Base-by-base conservation (phyloP, 2,888 invertebrate species). In the Cynaeus angustus region DNA sequence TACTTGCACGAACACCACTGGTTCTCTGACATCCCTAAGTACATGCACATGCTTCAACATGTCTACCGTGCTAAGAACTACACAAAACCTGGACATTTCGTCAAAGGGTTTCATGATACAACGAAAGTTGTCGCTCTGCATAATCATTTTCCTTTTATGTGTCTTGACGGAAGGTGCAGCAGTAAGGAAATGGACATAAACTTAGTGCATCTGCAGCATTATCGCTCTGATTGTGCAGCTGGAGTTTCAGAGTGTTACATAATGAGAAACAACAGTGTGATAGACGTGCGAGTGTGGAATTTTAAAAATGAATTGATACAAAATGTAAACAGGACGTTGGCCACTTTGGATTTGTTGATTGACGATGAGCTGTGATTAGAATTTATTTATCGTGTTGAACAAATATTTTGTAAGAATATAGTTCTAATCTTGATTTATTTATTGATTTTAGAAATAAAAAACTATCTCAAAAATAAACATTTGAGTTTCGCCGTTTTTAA, bases 1-100 rank as follows among this genome's bases (percentile, higher is more conserved):
- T 55, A 61, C 16, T 12, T 30, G 4, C 68, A 66, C 12, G n/a
- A 58, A 10, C 66, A 69, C 21, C 38, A 43, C 4, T 72, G 62
- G 55, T 72, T 70, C 7, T 16, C 52, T 4, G 66, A 43, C 14
- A 66, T 71, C 14, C 71, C 68, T 12, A 41, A 28, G 28, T 56
- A 72, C 33, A 66, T 72, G 66, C 72, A 72, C 13, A 72, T 72
- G 61, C 14, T 72, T 7, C 72, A 72, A 46, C 72, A 72, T 13
- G 66, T 72, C 1, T 56, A 56, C 14, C 43, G 72, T 8, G 50
- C 69, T 0, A 21, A 50, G 16, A 62, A 70, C 8, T 53, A 69
- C 38, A 70, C 68, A 4, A 56, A 55, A 33, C 61, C 64, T 5
- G 43, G 43, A 8, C 12, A 69, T 38, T 72, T 66, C 21, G 50